Base-by-base conservation (phyloP, 2,113 vertebrate genomes). In the Sterrhoptilus dennistouni region DNA sequence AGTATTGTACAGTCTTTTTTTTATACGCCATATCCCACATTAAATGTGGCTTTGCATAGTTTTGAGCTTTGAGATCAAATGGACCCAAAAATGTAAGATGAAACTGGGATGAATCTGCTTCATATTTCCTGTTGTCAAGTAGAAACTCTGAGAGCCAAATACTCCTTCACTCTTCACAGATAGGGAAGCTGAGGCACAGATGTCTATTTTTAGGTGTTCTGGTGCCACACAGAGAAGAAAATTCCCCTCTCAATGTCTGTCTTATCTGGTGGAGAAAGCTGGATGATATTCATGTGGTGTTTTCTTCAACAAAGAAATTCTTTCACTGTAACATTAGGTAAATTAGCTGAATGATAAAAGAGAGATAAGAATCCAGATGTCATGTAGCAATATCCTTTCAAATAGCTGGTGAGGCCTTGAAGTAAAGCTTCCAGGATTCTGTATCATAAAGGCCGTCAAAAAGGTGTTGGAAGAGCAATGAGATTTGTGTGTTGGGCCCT, bases 41-140 rank as follows among this genome's bases (percentile, higher is more conserved):
- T 75, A 64, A 85, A 89, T 52, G 64, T 93, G 92, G 71, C 76
- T 86, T 81, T 92, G 79, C 54, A 71, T 90, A 60, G 78, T 93
- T 88, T 77, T 86, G 68, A 92, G 44, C 64, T 89, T 92, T 70
- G 56, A 95, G 75, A 95, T 95, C 85, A 95, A 86, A 88, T 88
- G 27, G 42, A 85, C 35, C 25, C 35, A 84, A 87, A 96, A 76
- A 82, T 78, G 23, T 81, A 75, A 92, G 94, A 89, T 49, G n/a
- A 91, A 92, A 60, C 65, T 22, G 71, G 84, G 36, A 72, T 89
- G 78, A 82, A 95, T 95, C 87, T 94, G 81, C 57, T 94, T 53
- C 49, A 28, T 94, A 91, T 95, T 97, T 95, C 72, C 85, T 83
- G 59, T 38, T 83, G 85, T 89, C 82, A 88, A 35, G 65, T 77